Evolutionary conservation across 2,113 vertebrate species (phyloP).

Genomic region (Laticauda colubrina): DNA sequence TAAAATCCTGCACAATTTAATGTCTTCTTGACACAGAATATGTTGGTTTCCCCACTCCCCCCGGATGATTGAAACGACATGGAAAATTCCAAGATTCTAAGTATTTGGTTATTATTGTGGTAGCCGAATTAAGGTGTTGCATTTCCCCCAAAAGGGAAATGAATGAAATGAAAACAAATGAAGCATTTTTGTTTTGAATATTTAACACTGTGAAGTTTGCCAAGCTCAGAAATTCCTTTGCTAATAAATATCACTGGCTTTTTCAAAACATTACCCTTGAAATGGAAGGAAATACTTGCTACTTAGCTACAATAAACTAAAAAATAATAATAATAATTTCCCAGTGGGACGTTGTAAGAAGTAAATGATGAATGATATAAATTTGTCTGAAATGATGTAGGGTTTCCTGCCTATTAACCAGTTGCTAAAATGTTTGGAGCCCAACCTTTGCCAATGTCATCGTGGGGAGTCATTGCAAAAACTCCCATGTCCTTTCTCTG

Average conservation of each 20-base stretch:
- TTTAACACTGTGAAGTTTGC: neutral
- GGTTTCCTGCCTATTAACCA: too few relatives aligned
- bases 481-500: neutral
- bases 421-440: too few relatives aligned
- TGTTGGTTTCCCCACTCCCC: neutral
- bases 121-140: neutral
- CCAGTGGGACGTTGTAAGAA: neutral
- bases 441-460: neutral
- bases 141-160: neutral
- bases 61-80: neutral
- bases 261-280: neutral
- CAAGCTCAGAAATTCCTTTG: neutral
- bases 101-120: neutral
- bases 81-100: neutral
- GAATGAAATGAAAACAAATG: too few relatives aligned
- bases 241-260: neutral
- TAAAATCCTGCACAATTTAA: rapidly evolving
- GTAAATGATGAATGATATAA: neutral
- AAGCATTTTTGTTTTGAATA: neutral
- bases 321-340: neutral
- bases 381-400: too few relatives aligned
- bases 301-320: neutral
- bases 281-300: neutral
- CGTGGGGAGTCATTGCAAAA: neutral
- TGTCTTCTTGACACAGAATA: constrained; percentile 12